Conservation (phyloP, 2,113 vertebrate genomes). For the Zosterops pallidus region DNA sequence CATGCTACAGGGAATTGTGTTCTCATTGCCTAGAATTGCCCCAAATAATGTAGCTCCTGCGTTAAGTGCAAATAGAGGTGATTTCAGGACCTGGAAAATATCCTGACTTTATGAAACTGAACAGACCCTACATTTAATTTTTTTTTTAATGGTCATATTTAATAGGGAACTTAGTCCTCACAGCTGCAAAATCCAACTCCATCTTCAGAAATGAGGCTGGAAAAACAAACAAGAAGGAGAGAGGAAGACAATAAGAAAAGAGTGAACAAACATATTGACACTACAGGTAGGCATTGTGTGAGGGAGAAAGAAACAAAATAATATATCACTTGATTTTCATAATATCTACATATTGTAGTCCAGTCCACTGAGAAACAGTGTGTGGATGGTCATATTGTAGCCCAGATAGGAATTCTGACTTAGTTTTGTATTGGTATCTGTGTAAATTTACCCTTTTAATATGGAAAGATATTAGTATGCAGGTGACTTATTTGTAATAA, state of each 20-base stretch:
- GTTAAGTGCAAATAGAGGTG: not conserved
- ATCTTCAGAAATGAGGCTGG: not conserved
- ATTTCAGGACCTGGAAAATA: not conserved
- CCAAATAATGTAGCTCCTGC: not conserved
- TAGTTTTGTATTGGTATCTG: not conserved
- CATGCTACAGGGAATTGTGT: slow-evolving; percentile 47
- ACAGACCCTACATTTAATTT: not conserved
- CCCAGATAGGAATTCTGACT: not conserved
- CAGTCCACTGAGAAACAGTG: not conserved
- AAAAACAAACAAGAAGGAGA: not conserved
- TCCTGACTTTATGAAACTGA: not conserved
- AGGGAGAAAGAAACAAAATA: not conserved
- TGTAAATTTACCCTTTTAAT: not conserved
- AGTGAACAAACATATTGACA: not conserved
- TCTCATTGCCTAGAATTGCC: not conserved
- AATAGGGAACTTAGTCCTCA: not conserved
- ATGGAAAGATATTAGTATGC: not conserved
- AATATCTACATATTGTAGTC: not conserved
- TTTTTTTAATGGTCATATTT: not conserved
- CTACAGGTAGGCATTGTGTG: not conserved
- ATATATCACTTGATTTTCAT: not conserved
- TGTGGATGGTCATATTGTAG: not conserved
- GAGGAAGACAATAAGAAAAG: not conserved
- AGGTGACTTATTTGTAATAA: not conserved
- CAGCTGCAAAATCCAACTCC: not conserved